Base-by-base conservation (phyloP, 2,888 invertebrate genomes). In the Cosmia trapezina region DNA sequence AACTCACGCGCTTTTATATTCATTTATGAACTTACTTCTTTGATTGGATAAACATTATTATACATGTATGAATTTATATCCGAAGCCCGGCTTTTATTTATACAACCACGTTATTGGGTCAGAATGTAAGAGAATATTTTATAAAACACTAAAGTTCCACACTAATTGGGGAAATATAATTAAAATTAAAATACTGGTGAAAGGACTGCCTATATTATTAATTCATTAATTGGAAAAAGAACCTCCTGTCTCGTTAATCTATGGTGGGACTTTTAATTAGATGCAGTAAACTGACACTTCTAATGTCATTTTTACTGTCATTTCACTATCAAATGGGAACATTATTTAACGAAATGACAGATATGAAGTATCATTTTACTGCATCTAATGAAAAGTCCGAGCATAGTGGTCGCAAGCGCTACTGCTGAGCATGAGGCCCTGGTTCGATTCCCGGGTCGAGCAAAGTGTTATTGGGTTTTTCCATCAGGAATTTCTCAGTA, bases 11-110 rank as follows among this genome's bases (percentile, higher is more conserved):
- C 19, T 51, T 43, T 22, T 65, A 54, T 57, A 70, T 78, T 73
- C 59, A 83, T 51, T 2, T 3, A 63, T 69, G 33, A 57, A 61
- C 33, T n/a, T 47, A 45, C 9, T 57, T 70, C 33, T 57, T 68
- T 83, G 64, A 83, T 80, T 80, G 63, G 73, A 64, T 60, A 56
- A 73, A 78, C 17, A 64, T 41, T 63, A 70, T 63, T 45, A 64
- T 77, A 78, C 65, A 79, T 80, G 73, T 73, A 47, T 28, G 28
- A 28, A 17, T 57, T 69, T 66, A 43, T 61, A 51, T 65, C 56
- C 12, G 60, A 45, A 45, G n/a, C 12, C 9, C 51, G 11, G 41
- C 22, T 49, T 61, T 61, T 67, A 64, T 79, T 73, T 63, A 59
- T 19, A 19, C 33, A 37, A 54, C 0, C 8, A 28, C 11, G n/a